Conservation (phyloP, 2,797 vertebrate genomes). For the Otolemur crassicaudatus region DNA sequence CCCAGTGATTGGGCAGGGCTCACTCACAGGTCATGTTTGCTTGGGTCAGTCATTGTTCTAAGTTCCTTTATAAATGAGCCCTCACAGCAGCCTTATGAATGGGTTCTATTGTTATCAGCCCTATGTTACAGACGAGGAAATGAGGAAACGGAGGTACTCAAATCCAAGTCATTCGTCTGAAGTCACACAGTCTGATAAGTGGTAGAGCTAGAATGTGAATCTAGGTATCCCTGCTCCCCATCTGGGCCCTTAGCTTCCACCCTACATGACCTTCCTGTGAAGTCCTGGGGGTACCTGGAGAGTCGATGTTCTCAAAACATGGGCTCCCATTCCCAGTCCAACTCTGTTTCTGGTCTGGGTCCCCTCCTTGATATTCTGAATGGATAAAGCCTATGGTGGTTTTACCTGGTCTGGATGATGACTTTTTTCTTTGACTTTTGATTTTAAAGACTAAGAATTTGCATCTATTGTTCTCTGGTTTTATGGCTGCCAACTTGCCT, state of each 20-base stretch:
- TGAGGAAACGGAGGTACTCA: neutral
- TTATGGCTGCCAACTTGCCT: neutral
- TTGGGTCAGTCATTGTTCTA: neutral
- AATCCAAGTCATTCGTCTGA: neutral
- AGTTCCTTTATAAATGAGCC: neutral
- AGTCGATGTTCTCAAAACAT: neutral
- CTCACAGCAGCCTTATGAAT: neutral
- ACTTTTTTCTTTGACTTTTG: slow-evolving; percentile 45
- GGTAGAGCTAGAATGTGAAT: neutral
- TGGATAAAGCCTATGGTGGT: neutral
- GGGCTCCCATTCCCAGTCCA: too few relatives aligned
- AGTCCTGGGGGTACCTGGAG: too few relatives aligned
- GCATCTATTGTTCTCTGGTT: slow-evolving; percentile 24
- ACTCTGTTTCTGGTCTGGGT: neutral
- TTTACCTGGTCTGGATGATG: neutral
- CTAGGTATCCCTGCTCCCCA: neutral
- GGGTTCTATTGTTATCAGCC: neutral
- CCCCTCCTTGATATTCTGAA: neutral
- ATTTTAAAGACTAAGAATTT: slow-evolving; percentile 5
- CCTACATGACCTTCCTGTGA: neutral
- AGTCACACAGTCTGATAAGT: neutral
- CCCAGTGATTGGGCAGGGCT: neutral
- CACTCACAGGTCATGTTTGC: neutral
- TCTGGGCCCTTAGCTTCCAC: neutral
- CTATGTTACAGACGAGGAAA: slow-evolving; percentile 1